Evolutionary conservation across 2,888 invertebrate species (phyloP).

Genomic region (Gastracanthus pulcherrimus): DNA sequence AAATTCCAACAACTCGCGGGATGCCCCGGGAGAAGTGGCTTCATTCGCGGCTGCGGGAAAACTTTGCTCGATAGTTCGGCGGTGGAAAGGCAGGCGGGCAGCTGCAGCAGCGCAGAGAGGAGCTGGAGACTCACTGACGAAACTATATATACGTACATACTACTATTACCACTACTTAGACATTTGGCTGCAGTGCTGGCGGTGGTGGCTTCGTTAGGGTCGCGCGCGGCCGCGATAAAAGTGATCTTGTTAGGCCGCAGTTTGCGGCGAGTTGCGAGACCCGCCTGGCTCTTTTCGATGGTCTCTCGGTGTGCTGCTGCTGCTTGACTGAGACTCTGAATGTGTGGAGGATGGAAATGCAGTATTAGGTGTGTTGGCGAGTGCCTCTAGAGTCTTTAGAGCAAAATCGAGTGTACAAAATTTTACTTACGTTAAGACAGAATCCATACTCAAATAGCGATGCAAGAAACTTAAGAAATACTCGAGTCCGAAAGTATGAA

Average conservation of each 20-base stretch:
- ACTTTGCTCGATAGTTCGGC: constrained; percentile 17
- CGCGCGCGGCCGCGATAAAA: background rate
- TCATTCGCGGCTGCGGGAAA: constrained; percentile 17
- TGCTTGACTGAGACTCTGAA: no score
- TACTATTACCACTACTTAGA: background rate
- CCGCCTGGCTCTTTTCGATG: background rate
- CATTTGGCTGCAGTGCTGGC: background rate
- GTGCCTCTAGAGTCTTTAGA: no score
- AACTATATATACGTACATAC: background rate
- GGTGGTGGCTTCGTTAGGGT: background rate
- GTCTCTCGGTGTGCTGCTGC: background rate
- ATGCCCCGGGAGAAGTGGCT: constrained; percentile 6
- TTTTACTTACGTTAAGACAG: no score
- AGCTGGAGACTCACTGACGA: background rate
- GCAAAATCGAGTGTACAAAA: no score
- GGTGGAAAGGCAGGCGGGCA: background rate
- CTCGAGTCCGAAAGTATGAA: no score
- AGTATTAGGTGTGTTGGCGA: no score
- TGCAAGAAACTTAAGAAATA: no score
- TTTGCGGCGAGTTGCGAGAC: background rate
- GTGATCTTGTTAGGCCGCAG: constrained; percentile 35
- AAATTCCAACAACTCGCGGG: constrained; percentile 27
- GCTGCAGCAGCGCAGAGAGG: no score
- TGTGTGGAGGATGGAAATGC: no score
- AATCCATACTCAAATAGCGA: no score